A percentile compares a stretch with the other conserved stretches of the same genome.
Conservation (phyloP, 2,888 invertebrate species). For the Polietes domitor region DNA sequence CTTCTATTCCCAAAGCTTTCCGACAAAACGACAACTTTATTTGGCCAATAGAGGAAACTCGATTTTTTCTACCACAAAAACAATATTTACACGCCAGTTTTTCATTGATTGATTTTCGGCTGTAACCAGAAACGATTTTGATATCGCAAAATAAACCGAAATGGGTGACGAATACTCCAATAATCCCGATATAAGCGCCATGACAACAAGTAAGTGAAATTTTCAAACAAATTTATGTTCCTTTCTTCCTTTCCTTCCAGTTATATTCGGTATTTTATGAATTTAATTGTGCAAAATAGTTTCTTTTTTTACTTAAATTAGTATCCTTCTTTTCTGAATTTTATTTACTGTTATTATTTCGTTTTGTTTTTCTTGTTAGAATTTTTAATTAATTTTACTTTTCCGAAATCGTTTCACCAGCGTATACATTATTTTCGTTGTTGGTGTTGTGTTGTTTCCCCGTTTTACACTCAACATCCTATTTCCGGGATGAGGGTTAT, state of each 20-base stretch:
- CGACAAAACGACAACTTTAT: not conserved
- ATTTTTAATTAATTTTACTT: not conserved
- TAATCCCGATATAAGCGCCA: slow-evolving; percentile 76
- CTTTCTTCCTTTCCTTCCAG: too few relatives aligned
- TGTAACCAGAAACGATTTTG: slow-evolving; percentile 5
- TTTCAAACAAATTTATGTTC: not conserved
- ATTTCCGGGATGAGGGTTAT: not conserved
- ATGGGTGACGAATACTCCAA: slow-evolving; percentile 78
- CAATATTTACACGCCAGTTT: slow-evolving; percentile 5
- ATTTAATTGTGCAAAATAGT: too few relatives aligned
- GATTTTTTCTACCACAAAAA: slow-evolving; percentile 1
- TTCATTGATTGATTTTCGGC: not conserved
- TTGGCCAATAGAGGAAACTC: slow-evolving; percentile 4
- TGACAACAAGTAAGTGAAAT: slow-evolving; percentile 79
- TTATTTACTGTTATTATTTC: not conserved
- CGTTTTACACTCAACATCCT: not conserved
- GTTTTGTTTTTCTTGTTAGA: not conserved
- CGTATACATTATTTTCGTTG: not conserved
- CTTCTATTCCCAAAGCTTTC: slow-evolving; percentile 13
- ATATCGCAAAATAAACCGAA: slow-evolving; percentile 62
- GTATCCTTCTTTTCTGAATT: too few relatives aligned
- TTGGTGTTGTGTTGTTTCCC: not conserved
- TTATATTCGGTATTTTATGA: too few relatives aligned
- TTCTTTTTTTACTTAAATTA: too few relatives aligned
- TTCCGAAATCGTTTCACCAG: not conserved